These are phyloP conservation scores for Darevskia mixta DNA, from an alignment of 2,797 vertebrate genomes.

Conservation along the genomic window DNA sequence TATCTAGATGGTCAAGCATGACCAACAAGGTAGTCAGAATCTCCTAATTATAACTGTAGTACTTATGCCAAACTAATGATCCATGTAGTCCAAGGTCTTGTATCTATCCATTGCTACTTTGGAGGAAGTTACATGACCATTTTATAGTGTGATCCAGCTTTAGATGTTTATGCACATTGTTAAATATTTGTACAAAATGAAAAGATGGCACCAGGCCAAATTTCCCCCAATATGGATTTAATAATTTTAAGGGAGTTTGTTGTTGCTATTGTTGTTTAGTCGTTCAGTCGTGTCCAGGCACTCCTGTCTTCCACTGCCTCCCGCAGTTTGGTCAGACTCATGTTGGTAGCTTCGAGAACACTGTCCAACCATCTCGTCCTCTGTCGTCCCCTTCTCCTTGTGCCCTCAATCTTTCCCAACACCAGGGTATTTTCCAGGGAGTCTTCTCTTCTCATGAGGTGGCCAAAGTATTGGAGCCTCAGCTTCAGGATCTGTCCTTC, in stretches of 20 bases:
- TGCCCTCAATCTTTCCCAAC: too few species aligned
- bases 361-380: too few species aligned
- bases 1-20: conserved; percentile 21
- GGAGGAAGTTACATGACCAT: not conserved
- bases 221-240: not conserved
- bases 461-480: too few species aligned
- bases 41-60: conserved; percentile 2
- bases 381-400: too few species aligned
- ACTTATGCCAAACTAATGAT: conserved; percentile 3
- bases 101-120: conserved; percentile 3
- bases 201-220: not conserved
- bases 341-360: too few species aligned
- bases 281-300: too few species aligned
- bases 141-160: not conserved
- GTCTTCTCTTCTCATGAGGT: too few species aligned
- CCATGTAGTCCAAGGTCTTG: not conserved
- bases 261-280: too few species aligned
- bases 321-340: too few species aligned
- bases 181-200: not conserved
- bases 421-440: too few species aligned
- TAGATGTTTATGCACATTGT: not conserved
- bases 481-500: too few species aligned
- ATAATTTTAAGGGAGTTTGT: not conserved
- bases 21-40: not conserved
- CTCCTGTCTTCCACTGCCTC: too few species aligned